A percentile compares a stretch with the other conserved stretches of the same genome.
Conservation (phyloP, 2,113 vertebrate genomes). For the Brachypteracias leptosomus region DNA sequence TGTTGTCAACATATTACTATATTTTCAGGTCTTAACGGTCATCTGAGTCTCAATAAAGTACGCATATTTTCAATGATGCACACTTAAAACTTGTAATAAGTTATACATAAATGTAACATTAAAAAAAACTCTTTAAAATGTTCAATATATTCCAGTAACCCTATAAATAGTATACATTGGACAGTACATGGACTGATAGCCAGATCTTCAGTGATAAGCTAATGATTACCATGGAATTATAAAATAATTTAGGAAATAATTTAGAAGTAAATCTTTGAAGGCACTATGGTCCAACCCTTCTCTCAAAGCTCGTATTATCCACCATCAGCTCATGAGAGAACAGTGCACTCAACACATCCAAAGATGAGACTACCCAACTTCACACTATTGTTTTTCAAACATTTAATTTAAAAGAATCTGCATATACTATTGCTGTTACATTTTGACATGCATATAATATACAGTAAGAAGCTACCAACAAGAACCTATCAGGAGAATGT, state of each 20-base stretch:
- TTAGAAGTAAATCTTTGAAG: background rate
- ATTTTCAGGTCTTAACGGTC: background rate
- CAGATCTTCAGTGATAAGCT: background rate
- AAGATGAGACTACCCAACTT: background rate
- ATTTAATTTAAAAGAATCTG: background rate
- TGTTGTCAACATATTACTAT: background rate
- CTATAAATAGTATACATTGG: background rate
- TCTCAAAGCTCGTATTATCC: background rate
- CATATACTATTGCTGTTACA: background rate
- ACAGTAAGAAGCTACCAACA: background rate
- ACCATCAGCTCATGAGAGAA: background rate
- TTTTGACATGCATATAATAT: background rate
- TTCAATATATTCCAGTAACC: background rate
- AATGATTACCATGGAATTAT: background rate
- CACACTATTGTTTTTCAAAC: background rate
- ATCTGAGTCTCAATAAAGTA: background rate
- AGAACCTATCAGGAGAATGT: background rate
- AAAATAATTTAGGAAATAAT: background rate
- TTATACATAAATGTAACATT: background rate
- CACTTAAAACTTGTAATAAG: background rate
- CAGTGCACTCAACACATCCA: background rate
- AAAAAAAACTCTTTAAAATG: background rate
- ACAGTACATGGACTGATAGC: background rate
- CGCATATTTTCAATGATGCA: background rate
- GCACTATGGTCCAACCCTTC: background rate